phyloP scores from a whole-genome alignment of 1,140 invertebrate genomes.

The Drosophila parabipectinata region DNA sequence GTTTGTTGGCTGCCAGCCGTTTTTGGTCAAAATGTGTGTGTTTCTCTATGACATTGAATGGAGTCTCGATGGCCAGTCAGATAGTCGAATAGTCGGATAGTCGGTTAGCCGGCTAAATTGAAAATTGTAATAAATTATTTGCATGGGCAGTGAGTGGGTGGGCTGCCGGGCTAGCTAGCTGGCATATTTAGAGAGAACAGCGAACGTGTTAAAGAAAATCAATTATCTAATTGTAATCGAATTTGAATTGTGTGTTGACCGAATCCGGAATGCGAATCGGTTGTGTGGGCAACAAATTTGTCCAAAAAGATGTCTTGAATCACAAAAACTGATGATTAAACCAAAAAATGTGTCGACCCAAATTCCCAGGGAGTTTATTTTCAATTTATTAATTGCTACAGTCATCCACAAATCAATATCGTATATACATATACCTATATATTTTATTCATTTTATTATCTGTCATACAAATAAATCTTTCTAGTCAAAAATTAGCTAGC shows the following conservation, averaged over 20 bases:
- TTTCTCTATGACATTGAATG: constrained; percentile 46
- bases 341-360: not conserved
- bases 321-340: not conserved
- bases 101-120: constrained; percentile 37
- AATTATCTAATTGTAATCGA: constrained; percentile 68
- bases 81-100: not conserved
- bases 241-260: constrained; percentile 7
- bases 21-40: constrained; percentile 56
- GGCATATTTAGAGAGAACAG: constrained; percentile 11
- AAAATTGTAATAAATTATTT: constrained; percentile 69
- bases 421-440: no score
- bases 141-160: constrained; percentile 1
- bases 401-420: not conserved
- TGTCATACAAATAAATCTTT: constrained; percentile 7
- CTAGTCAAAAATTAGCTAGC: not conserved
- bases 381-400: constrained; percentile 5
- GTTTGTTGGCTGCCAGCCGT: constrained; percentile 36
- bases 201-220: constrained; percentile 53
- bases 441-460: constrained; percentile 4
- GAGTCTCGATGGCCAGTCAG: not conserved
- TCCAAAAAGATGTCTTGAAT: not conserved
- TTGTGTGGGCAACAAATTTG: constrained; percentile 13
- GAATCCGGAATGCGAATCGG: constrained; percentile 1
- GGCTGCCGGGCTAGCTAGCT: no score
- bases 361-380: not conserved